Conservation (phyloP, 2,113 vertebrate genomes). For the Equus quagga region DNA sequence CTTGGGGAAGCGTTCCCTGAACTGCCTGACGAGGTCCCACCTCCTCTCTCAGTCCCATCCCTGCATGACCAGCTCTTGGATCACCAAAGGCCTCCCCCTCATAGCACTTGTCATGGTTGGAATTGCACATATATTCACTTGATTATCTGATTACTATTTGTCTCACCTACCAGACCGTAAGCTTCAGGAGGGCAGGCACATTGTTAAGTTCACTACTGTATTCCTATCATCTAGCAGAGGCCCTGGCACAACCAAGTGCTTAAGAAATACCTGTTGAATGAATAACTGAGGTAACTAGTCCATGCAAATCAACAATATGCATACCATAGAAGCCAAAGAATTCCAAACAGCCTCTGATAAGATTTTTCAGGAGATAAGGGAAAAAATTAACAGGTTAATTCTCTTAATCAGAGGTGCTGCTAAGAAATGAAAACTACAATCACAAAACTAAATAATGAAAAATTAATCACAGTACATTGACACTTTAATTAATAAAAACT, state of each 20-base stretch:
- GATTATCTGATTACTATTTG: background rate
- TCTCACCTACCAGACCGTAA: background rate
- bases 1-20: background rate
- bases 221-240: background rate
- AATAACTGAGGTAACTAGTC: background rate
- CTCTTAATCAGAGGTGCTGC: background rate
- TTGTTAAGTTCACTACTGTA: background rate
- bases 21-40: background rate
- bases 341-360: background rate
- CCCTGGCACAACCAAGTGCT: background rate
- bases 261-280: background rate
- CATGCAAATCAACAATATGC: background rate
- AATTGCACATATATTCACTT: background rate
- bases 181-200: background rate
- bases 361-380: background rate
- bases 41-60: background rate
- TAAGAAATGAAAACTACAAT: constrained; percentile 21
- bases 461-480: background rate
- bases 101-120: background rate
- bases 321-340: background rate
- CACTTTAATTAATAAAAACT: constrained; percentile 14
- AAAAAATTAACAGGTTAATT: background rate
- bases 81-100: background rate
- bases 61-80: background rate
- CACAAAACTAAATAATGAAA: constrained; percentile 39